phyloP scores from a whole-genome alignment of 1,140 invertebrate genomes.

The Belonocnema kinseyi region DNA sequence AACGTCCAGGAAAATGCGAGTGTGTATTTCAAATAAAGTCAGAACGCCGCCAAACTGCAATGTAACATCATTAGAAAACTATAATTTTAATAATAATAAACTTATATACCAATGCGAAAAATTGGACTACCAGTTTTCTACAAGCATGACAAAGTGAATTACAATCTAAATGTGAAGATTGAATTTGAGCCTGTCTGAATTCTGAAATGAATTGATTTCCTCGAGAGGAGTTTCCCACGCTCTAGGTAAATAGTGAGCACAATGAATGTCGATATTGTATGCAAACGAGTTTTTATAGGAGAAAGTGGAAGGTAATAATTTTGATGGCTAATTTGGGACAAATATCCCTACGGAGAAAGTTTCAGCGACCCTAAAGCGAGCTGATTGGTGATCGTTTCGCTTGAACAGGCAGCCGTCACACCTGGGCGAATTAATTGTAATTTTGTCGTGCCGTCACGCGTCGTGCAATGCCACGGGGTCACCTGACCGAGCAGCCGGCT shows the following conservation, averaged over 20 bases:
- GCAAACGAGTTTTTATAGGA: slow-evolving; percentile 8
- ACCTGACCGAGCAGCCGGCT: slow-evolving; percentile 46
- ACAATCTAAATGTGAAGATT: background rate
- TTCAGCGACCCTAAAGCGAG: slow-evolving; percentile 38
- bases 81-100: no score
- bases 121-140: no score
- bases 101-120: no score
- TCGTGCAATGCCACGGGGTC: slow-evolving; percentile 44
- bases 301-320: slow-evolving; percentile 1
- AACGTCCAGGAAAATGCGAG: no score
- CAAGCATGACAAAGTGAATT: background rate
- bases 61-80: no score
- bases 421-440: slow-evolving; percentile 55
- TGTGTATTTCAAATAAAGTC: no score
- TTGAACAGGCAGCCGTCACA: slow-evolving; percentile 45
- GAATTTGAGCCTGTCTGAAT: slow-evolving; percentile 13
- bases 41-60: no score
- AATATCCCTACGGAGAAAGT: slow-evolving; percentile 45
- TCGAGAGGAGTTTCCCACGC: background rate
- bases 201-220: background rate
- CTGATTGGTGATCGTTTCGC: slow-evolving; percentile 42
- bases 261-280: slow-evolving; percentile 5
- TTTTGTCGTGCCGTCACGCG: slow-evolving; percentile 49
- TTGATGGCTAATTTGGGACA: slow-evolving; percentile 32
- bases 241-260: background rate